phyloP scores from a whole-genome alignment of 2,113 vertebrate genomes.

The Amphiprion ocellaris region DNA sequence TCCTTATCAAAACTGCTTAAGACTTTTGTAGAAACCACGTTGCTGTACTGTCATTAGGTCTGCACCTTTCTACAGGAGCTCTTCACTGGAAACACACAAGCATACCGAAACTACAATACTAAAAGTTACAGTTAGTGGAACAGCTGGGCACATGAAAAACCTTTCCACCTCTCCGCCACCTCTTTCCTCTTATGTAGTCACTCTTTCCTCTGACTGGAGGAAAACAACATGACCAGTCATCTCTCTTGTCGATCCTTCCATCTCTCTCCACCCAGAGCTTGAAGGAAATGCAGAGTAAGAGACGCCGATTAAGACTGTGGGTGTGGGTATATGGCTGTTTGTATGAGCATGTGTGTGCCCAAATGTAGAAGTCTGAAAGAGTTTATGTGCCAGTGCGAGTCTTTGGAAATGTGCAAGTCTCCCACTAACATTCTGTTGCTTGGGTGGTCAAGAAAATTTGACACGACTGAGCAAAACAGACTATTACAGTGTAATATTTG shows the following conservation, averaged over 20 bases:
- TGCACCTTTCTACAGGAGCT: slow-evolving; percentile 43
- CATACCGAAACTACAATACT: slow-evolving; percentile 56
- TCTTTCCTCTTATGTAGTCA: slow-evolving; percentile 74
- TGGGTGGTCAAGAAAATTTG: slow-evolving; percentile 65
- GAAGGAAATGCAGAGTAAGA: slow-evolving; percentile 58
- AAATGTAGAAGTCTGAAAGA: slow-evolving; percentile 63
- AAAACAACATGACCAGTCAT: slow-evolving; percentile 74
- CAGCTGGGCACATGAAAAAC: slow-evolving; percentile 49
- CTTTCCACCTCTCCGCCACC: slow-evolving; percentile 73
- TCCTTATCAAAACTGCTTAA: not conserved
- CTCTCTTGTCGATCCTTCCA: slow-evolving; percentile 61
- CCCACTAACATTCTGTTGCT: slow-evolving; percentile 78
- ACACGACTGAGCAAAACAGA: slow-evolving; percentile 62
- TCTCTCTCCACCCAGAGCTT: slow-evolving; percentile 55
- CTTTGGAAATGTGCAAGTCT: slow-evolving; percentile 68
- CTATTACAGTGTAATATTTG: slow-evolving; percentile 39
- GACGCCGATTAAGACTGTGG: slow-evolving; percentile 64
- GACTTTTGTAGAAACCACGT: slow-evolving; percentile 40
- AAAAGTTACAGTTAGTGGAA: slow-evolving; percentile 64
- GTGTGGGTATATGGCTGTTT: slow-evolving; percentile 60
- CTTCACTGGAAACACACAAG: slow-evolving; percentile 59
- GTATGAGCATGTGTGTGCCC: slow-evolving; percentile 58
- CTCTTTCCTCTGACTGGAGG: slow-evolving; percentile 74
- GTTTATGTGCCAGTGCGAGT: slow-evolving; percentile 42
- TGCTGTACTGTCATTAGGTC: slow-evolving; percentile 33